These are phyloP conservation scores for Mus pahari DNA, from an alignment of 2,113 vertebrate genomes.

Conservation along the genomic window DNA sequence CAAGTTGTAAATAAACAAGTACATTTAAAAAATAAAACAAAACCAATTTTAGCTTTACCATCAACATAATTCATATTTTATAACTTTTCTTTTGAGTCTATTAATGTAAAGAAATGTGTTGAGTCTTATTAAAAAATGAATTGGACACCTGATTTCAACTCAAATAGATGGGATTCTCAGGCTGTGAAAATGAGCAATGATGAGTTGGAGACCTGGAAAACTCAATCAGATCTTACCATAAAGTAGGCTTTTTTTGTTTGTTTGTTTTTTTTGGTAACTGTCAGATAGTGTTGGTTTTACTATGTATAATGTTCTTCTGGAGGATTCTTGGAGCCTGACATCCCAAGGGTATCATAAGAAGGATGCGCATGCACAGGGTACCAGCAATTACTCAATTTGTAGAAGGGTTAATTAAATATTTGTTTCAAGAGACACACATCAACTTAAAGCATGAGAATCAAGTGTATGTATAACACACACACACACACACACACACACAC, in stretches of 20 bases:
- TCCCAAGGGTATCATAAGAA: background rate
- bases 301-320: background rate
- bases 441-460: background rate
- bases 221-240: background rate
- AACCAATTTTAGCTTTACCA: background rate
- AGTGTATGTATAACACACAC: background rate
- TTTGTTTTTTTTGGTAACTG: too few relatives aligned
- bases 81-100: background rate
- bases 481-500: background rate
- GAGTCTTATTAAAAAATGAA: conserved; percentile 10
- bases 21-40: background rate
- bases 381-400: background rate
- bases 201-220: background rate
- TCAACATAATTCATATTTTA: background rate
- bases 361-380: background rate
- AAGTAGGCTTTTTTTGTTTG: too few relatives aligned
- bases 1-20: background rate
- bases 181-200: background rate
- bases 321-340: background rate
- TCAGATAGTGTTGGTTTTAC: background rate
- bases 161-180: background rate
- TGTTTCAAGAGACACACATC: background rate
- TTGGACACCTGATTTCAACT: background rate
- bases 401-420: background rate
- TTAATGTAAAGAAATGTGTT: background rate